Evolutionary conservation across 1,140 invertebrate species (phyloP).

Genomic region (Drosophila ogumai): DNA sequence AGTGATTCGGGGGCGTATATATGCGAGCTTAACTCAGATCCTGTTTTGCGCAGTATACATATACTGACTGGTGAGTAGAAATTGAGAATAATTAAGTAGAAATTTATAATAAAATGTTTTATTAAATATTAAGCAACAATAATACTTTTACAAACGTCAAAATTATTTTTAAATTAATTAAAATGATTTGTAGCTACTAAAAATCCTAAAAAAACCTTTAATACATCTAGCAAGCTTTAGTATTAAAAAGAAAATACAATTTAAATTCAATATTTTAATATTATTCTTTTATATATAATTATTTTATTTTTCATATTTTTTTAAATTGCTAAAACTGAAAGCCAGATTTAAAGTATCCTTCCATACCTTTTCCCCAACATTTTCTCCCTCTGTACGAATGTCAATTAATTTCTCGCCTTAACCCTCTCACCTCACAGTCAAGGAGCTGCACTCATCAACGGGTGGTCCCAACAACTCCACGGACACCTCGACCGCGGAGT

Average conservation of each 20-base stretch:
- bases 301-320: neutral
- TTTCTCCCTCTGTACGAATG: neutral
- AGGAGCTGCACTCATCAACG: constrained; percentile 81
- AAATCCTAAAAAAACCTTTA: neutral
- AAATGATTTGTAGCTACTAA: neutral
- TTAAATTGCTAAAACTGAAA: neutral
- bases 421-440: constrained; percentile 54
- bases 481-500: constrained; percentile 80
- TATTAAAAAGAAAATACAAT: neutral
- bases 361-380: rapidly evolving
- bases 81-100: rapidly evolving
- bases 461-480: constrained; percentile 55
- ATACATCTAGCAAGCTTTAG: too few species aligned
- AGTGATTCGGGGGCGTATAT: constrained; percentile 91
- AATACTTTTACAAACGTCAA: neutral
- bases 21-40: constrained; percentile 93
- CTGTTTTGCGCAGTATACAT: constrained; percentile 90
- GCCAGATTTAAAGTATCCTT: neutral
- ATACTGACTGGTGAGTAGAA: constrained; percentile 89
- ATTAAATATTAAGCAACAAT: neutral
- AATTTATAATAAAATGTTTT: neutral
- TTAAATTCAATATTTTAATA: too few species aligned
- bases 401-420: constrained; percentile 21
- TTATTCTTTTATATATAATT: too few species aligned
- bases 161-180: neutral